phyloP scores from a whole-genome alignment of 2,113 vertebrate species.

The Lynx canadensis region DNA sequence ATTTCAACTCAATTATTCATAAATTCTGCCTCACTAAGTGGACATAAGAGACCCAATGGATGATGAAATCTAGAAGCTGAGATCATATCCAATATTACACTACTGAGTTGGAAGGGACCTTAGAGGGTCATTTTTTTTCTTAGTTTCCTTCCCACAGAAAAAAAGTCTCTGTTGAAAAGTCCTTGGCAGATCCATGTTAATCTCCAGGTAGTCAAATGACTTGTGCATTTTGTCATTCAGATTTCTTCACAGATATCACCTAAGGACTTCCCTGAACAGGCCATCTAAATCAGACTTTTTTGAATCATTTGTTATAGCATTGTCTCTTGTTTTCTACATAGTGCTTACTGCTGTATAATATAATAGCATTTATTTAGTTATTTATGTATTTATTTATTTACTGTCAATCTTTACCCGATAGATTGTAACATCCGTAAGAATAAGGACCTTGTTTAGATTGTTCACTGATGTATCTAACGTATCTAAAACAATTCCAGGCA shows the following conservation, averaged over 20 bases:
- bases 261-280: not conserved
- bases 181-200: not conserved
- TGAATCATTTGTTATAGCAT: not conserved
- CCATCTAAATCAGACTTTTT: not conserved
- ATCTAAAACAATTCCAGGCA: not conserved
- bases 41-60: constrained; percentile 3
- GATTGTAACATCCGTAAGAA: not conserved
- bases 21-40: constrained; percentile 45
- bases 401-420: not conserved
- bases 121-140: not conserved
- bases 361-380: not conserved
- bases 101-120: not conserved
- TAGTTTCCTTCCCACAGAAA: not conserved
- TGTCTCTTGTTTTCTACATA: not conserved
- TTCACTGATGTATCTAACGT: not conserved
- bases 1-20: constrained; percentile 73
- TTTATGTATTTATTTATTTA: not conserved
- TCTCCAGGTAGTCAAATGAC: not conserved
- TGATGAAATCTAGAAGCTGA: constrained; percentile 52
- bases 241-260: not conserved
- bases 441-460: not conserved
- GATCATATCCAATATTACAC: not conserved
- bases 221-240: not conserved
- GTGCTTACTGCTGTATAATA: not conserved
- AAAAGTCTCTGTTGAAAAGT: not conserved